Evolutionary conservation across 2,888 invertebrate species (phyloP).

Genomic region (Rhabditoides inermis): DNA sequence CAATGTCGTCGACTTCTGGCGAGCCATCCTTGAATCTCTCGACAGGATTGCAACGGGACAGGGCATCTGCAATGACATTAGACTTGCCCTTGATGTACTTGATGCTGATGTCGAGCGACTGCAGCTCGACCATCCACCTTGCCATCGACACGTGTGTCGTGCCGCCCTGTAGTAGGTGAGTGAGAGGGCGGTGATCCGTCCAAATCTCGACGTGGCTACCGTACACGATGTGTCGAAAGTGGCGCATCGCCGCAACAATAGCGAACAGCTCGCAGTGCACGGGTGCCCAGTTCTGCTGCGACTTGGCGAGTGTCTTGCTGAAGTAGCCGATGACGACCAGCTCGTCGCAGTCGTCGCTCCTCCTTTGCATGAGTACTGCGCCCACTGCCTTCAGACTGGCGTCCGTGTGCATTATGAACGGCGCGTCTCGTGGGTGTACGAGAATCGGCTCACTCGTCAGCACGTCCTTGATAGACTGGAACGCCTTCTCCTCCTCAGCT

Average conservation of each 20-base stretch:
- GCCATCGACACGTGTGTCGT: conserved; percentile 55
- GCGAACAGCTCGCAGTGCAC: conserved; percentile 32
- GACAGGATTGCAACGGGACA: conserved; percentile 38
- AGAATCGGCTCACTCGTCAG: conserved; percentile 6
- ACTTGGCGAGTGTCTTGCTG: conserved; percentile 21
- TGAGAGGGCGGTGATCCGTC: conserved; percentile 15
- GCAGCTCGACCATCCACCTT: conserved; percentile 55
- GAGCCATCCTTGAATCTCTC: neutral
- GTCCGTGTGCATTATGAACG: conserved; percentile 27
- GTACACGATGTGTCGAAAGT: conserved; percentile 11
- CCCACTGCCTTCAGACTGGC: conserved; percentile 35
- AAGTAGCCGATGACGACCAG: conserved; percentile 28
- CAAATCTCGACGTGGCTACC: conserved; percentile 4
- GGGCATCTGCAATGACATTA: conserved; percentile 53
- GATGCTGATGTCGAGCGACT: conserved; percentile 52
- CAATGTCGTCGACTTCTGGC: conserved; percentile 10
- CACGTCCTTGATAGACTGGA: neutral
- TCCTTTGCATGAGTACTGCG: conserved; percentile 27
- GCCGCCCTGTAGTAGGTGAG: conserved; percentile 20
- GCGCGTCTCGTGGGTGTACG: conserved; percentile 8
- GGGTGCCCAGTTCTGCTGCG: conserved; percentile 26
- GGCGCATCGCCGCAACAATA: conserved; percentile 19
- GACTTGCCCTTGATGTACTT: conserved; percentile 53
- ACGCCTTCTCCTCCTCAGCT: conserved; percentile 2
- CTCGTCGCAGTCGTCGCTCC: conserved; percentile 5